Base-by-base conservation (phyloP, 2,888 invertebrate genomes). In the Melanotus villosus region DNA sequence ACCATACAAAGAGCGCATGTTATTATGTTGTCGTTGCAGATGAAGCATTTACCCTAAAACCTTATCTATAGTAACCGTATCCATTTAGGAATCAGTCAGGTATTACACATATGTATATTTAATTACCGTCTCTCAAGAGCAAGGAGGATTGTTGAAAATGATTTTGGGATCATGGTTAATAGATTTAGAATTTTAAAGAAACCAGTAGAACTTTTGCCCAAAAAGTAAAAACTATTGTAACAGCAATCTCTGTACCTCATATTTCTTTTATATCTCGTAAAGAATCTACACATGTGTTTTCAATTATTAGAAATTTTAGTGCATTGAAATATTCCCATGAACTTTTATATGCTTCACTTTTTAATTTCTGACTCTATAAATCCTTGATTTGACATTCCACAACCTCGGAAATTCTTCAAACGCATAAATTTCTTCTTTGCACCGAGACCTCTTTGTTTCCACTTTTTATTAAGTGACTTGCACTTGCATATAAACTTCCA, bases 41-140 rank as follows among this genome's bases (percentile, higher is more conserved):
- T 23, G 21, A 21, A 9, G 23, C 47, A 1, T 47, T 47, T 59
- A 34, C 58, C 2, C n/a, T 59, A 12, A 59, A 65, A 50, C 36
- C 65, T 47, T 65, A 65, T 45, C n/a, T 65, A 19, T 59, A 59
- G 65, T 59, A 65, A 59, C 65, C 65, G 23, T 65, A 47, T 58
- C n/a, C 58, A 47, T 65, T 32, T 58, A 45, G 65, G 21, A 68
- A 68, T 45, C 57, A 54, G n/a, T 62, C 52, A 10, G 64, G 54
- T 26, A 21, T 23, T 36, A 52, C 36, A 32, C 23, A 50, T 45
- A 19, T 62, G 10, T 5, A 9, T 34, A 34, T 52, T 18, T 47
- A 63, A 52, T 38, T 50, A 63, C 34, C n/a, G 52, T 45, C 18
- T 34, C 2, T 34, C 34, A 10, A 5, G 34, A 2, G 34, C 34